phyloP scores from a whole-genome alignment of 2,797 vertebrate genomes.

The Anguilla marmorata region DNA sequence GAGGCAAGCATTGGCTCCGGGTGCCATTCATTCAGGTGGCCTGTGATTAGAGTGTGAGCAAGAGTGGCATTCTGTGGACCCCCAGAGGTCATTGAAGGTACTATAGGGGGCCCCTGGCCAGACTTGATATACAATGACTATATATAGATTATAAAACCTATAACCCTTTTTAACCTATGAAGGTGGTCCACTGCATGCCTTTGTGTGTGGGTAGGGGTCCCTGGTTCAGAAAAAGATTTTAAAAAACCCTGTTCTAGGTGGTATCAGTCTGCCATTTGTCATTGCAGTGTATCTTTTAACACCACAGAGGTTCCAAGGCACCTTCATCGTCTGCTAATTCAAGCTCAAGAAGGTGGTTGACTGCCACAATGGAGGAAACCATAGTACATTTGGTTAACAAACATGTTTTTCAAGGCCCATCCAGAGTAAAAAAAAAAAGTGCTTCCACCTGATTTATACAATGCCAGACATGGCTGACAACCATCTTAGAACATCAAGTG shows the following conservation, averaged over 20 bases:
- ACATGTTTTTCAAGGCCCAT: too few species aligned
- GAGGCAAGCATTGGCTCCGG: background rate
- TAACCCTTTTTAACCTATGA: too few species aligned
- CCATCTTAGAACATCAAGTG: background rate
- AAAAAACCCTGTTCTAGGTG: background rate
- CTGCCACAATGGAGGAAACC: background rate
- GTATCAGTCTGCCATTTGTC: constrained; percentile 27
- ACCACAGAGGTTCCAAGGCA: background rate
- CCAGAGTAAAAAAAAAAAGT: background rate
- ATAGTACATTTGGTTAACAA: too few species aligned
- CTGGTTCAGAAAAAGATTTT: background rate
- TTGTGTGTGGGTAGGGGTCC: too few species aligned
- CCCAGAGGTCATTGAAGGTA: background rate
- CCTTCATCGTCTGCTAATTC: background rate
- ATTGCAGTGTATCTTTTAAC: constrained; percentile 30
- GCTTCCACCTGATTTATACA: background rate
- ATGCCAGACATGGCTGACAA: background rate
- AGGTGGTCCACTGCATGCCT: too few species aligned
- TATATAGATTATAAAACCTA: background rate
- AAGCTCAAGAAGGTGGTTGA: constrained; percentile 1
- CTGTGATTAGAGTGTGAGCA: constrained; percentile 4
- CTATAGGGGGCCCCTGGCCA: background rate
- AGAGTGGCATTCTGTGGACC: background rate
- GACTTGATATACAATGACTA: background rate
- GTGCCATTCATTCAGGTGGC: background rate